These are phyloP conservation scores for Phrynosoma platyrhinos DNA, from an alignment of 2,113 vertebrate species.

Conservation along the genomic window DNA sequence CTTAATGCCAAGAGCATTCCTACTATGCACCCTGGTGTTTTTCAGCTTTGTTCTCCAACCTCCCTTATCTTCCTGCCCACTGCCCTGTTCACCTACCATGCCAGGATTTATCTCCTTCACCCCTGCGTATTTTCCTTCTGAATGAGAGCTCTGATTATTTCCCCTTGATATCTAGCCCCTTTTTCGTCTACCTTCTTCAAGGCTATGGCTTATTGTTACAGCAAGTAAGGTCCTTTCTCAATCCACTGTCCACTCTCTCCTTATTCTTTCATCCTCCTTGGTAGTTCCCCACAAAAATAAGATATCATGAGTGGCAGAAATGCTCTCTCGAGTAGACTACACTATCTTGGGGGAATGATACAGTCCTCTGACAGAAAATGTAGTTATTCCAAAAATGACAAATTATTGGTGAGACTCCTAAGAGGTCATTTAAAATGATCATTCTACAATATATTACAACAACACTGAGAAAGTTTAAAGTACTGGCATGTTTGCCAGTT, in stretches of 20 bases:
- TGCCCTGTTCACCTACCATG: background rate
- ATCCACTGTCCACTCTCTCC: background rate
- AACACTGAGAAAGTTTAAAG: constrained; percentile 40
- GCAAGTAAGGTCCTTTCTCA: background rate
- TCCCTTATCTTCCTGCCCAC: background rate
- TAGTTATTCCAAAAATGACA: too few species aligned
- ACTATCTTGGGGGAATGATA: background rate
- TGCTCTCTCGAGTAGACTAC: background rate
- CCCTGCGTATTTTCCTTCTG: too few species aligned
- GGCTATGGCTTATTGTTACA: background rate
- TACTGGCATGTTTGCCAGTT: background rate
- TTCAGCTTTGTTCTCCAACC: too few species aligned
- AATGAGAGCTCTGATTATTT: background rate
- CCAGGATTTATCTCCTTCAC: background rate
- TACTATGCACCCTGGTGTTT: too few species aligned
- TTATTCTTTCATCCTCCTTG: too few species aligned
- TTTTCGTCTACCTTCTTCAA: background rate
- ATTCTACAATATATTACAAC: constrained; percentile 30
- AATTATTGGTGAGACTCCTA: constrained; percentile 21
- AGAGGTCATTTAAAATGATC: background rate
- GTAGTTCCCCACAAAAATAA: background rate
- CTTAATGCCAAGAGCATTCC: too few species aligned
- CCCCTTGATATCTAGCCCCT: background rate
- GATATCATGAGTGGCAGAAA: too few species aligned
- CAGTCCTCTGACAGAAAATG: background rate